These are phyloP conservation scores for Glomeris maerens DNA, from an alignment of 1,140 invertebrate species.

Conservation along the genomic window DNA sequence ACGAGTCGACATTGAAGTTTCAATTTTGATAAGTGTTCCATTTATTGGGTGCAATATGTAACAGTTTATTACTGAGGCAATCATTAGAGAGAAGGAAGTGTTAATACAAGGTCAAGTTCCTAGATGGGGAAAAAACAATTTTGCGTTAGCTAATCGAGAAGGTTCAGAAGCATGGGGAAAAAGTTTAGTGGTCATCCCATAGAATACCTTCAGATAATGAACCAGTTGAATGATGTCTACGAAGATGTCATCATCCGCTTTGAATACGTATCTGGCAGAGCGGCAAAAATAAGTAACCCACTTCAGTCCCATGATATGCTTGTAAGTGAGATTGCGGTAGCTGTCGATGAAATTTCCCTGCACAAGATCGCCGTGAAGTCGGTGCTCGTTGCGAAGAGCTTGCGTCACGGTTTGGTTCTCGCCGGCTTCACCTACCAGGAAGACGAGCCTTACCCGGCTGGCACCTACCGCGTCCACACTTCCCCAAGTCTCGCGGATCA, in stretches of 20 bases:
- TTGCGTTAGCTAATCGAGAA: no score
- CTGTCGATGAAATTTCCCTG: slow-evolving; percentile 62
- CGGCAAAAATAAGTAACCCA: slow-evolving; percentile 52
- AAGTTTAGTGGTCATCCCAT: slow-evolving; percentile 7
- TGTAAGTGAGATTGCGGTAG: slow-evolving; percentile 74
- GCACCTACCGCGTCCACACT: slow-evolving; percentile 30
- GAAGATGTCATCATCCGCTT: slow-evolving; percentile 65
- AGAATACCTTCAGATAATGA: slow-evolving; percentile 38
- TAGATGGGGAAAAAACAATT: no score
- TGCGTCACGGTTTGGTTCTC: slow-evolving; percentile 28
- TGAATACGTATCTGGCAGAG: slow-evolving; percentile 53
- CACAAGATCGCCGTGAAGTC: slow-evolving; percentile 49
- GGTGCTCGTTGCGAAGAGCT: slow-evolving; percentile 43
- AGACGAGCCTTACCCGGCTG: slow-evolving; percentile 32
- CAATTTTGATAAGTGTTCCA: no score
- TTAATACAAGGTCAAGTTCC: no score
- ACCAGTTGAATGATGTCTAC: slow-evolving; percentile 50
- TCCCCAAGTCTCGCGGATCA: slow-evolving; percentile 54
- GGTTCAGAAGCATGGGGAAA: no score
- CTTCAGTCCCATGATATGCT: slow-evolving; percentile 69
- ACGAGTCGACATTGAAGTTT: no score
- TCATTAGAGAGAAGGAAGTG: no score
- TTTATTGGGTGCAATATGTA: no score
- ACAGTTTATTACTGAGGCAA: no score
- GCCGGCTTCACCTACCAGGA: slow-evolving; percentile 48